A percentile compares a stretch with the other conserved stretches of the same genome.
Evolutionary conservation across 1,140 invertebrate species (phyloP).

Genomic region (Platorchestia sp.): DNA sequence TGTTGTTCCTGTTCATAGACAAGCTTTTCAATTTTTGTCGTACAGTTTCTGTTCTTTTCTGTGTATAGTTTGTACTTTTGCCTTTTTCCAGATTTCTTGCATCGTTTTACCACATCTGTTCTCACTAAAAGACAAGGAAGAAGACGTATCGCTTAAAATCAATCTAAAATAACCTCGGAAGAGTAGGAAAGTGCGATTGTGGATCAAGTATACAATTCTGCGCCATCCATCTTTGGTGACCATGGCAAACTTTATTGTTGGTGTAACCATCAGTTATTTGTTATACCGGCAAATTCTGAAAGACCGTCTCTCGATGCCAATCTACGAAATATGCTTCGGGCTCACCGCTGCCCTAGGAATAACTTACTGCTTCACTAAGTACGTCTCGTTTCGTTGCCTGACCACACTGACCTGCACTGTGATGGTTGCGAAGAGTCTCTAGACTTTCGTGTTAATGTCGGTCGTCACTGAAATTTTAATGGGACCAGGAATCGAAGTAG

Average conservation of each 20-base stretch:
- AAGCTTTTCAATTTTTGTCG: neutral
- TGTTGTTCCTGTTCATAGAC: neutral
- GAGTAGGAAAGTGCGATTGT: constrained; percentile 13
- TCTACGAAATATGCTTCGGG: constrained; percentile 55
- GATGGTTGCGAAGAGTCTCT: constrained; percentile 5
- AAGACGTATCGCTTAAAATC: neutral
- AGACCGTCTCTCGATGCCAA: neutral
- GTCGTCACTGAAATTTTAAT: constrained; percentile 34
- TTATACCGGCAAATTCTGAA: constrained; percentile 15
- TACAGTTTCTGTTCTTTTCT: constrained; percentile 30
- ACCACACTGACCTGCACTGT: constrained; percentile 1
- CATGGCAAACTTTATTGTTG: constrained; percentile 41
- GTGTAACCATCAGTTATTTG: neutral
- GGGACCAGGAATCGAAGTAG: constrained; percentile 27
- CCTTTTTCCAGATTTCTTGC: neutral
- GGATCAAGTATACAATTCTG: constrained; percentile 18
- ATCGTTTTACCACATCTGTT: neutral
- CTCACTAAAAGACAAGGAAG: neutral
- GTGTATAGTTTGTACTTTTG: neutral
- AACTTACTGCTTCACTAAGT: neutral
- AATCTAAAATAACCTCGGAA: neutral
- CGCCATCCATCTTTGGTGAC: neutral
- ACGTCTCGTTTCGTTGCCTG: constrained; percentile 31
- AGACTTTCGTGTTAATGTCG: constrained; percentile 21
- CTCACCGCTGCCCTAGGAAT: neutral